Conservation (phyloP, 2,113 vertebrate species). For the Illadopsis cleaveri region DNA sequence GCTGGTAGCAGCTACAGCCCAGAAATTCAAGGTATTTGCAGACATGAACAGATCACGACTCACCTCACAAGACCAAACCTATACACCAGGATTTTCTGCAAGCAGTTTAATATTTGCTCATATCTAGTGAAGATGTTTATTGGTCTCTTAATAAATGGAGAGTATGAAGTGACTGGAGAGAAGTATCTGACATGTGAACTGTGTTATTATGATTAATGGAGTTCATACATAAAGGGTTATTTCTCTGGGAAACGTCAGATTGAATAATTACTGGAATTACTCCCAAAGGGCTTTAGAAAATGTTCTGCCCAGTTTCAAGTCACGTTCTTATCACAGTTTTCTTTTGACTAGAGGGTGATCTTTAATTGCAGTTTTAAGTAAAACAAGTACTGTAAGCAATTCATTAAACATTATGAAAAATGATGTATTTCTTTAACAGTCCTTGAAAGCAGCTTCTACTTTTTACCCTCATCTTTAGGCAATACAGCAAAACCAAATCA, state of each 20-base stretch:
- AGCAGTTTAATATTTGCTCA: background rate
- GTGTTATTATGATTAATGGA: constrained; percentile 43
- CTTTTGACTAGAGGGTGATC: constrained; percentile 56
- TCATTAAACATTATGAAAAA: constrained; percentile 60
- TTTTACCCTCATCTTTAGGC: constrained; percentile 30
- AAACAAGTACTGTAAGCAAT: constrained; percentile 60
- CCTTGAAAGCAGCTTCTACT: constrained; percentile 32
- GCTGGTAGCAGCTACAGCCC: background rate
- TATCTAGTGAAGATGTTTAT: constrained; percentile 18
- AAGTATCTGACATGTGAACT: constrained; percentile 50
- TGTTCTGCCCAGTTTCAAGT: constrained; percentile 34
- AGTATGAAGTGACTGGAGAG: constrained; percentile 9
- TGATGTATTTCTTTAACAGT: constrained; percentile 33
- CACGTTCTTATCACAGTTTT: constrained; percentile 59
- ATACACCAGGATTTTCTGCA: background rate
- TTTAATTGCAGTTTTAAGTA: constrained; percentile 67
- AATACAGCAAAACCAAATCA: constrained; percentile 23
- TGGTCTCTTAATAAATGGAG: background rate
- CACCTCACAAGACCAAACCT: background rate
- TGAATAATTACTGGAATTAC: constrained; percentile 62
- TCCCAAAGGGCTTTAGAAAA: constrained; percentile 40
- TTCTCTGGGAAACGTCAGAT: constrained; percentile 45
- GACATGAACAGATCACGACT: background rate
- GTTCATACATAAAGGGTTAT: constrained; percentile 41
- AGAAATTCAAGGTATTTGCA: background rate